Evolutionary conservation across 2,797 vertebrate species (phyloP).

Genomic region (Coregonus suidteri): DNA sequence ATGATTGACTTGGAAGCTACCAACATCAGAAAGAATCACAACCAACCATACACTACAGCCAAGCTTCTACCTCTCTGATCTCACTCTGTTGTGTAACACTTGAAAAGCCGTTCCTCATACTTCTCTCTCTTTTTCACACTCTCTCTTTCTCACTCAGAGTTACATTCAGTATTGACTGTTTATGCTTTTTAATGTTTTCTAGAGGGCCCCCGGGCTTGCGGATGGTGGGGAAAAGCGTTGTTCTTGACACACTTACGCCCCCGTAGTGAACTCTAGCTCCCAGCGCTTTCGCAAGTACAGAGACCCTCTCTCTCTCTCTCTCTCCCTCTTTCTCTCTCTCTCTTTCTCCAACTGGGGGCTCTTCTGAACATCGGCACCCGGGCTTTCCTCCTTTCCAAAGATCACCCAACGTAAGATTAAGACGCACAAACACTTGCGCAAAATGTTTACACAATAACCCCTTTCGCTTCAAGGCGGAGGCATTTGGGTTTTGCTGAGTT

Average conservation of each 20-base stretch:
- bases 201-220: conserved; percentile 81
- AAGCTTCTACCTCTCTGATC: conserved; percentile 72
- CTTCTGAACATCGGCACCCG: conserved; percentile 77
- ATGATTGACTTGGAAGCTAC: conserved; percentile 76
- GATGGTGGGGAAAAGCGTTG: conserved; percentile 71
- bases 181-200: conserved; percentile 83
- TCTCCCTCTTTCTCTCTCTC: conserved; percentile 62
- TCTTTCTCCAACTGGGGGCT: conserved; percentile 76
- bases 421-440: conserved; percentile 71
- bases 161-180: conserved; percentile 85
- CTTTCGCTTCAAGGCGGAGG: conserved; percentile 62
- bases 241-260: conserved; percentile 86
- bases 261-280: conserved; percentile 84
- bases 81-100: conserved; percentile 82
- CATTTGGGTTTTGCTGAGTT: conserved; percentile 50
- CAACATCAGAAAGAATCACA: conserved; percentile 49
- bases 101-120: conserved; percentile 78
- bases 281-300: conserved; percentile 79
- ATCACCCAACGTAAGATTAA: conserved; percentile 81
- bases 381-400: conserved; percentile 71
- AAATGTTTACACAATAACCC: conserved; percentile 77
- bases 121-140: conserved; percentile 62
- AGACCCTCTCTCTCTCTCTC: conserved; percentile 59
- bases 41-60: conserved; percentile 64
- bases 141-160: conserved; percentile 72